Conservation (phyloP, 1,140 invertebrate genomes). For the Eufriesea mexicana region DNA sequence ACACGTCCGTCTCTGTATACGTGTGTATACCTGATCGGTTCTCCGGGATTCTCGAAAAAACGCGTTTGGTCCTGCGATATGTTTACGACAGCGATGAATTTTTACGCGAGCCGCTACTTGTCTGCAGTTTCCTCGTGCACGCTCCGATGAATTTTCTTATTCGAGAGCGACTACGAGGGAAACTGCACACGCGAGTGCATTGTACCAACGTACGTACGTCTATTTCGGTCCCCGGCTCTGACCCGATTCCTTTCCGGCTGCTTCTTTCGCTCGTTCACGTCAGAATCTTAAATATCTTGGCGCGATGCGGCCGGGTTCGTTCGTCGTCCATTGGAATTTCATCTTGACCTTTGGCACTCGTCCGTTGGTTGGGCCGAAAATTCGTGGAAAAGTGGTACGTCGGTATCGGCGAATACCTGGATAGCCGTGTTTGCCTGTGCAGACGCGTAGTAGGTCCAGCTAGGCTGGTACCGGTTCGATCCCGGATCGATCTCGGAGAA, state of each 20-base stretch:
- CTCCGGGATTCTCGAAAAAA: too few relatives aligned
- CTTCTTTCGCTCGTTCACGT: constrained; percentile 1
- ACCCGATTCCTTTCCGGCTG: constrained; percentile 16
- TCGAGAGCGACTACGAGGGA: neutral
- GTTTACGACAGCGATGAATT: neutral
- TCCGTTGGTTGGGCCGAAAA: neutral
- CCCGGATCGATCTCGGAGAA: too few relatives aligned
- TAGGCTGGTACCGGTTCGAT: too few relatives aligned
- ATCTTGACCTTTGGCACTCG: neutral
- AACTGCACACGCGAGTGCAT: neutral
- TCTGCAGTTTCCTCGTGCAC: neutral
- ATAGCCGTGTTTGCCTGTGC: too few relatives aligned
- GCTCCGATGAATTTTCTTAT: neutral
- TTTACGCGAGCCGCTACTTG: neutral
- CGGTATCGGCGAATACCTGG: too few relatives aligned
- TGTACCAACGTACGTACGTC: neutral
- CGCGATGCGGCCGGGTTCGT: neutral
- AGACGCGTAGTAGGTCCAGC: too few relatives aligned
- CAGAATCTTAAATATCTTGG: constrained; percentile 29
- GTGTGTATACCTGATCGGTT: too few relatives aligned
- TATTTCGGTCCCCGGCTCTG: neutral
- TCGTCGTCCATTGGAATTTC: neutral
- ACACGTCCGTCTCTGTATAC: too few relatives aligned
- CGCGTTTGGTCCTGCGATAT: too few relatives aligned
- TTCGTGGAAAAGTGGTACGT: neutral